A percentile compares a stretch with the other conserved stretches of the same genome.
Conservation (phyloP, 1,140 invertebrate genomes). For the Lepidurus apus region DNA sequence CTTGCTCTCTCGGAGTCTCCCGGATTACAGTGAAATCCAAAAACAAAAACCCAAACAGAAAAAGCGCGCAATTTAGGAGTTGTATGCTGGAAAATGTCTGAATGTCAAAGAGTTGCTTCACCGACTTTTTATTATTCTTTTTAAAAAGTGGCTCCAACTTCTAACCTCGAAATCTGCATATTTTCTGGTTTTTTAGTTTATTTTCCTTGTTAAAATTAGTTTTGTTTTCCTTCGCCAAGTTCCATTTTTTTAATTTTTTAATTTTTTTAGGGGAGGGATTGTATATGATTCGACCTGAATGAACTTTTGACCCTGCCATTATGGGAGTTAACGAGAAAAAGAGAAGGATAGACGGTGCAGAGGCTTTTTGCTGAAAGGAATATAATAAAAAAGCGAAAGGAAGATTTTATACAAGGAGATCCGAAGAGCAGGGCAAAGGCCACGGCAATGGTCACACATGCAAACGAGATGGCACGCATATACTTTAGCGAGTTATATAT, state of each 20-base stretch:
- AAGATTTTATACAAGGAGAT: background rate
- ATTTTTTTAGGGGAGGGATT: background rate
- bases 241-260: background rate
- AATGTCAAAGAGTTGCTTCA: background rate
- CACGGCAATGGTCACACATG: constrained; percentile 15
- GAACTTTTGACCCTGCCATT: background rate
- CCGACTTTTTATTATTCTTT: no score
- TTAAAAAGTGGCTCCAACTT: no score
- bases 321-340: background rate
- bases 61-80: background rate
- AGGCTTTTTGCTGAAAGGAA: background rate
- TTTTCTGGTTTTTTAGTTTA: no score
- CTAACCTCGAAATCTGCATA: no score
- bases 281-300: background rate
- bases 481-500: background rate
- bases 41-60: background rate
- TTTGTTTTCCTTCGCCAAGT: no score
- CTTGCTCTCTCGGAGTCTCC: background rate
- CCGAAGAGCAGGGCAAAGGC: background rate
- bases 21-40: background rate
- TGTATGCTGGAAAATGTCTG: background rate
- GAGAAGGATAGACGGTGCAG: background rate
- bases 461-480: background rate
- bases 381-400: background rate
- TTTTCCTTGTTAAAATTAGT: no score